These are phyloP conservation scores for Sebastes variabilis DNA, from an alignment of 2,797 vertebrate genomes.

Conservation along the genomic window DNA sequence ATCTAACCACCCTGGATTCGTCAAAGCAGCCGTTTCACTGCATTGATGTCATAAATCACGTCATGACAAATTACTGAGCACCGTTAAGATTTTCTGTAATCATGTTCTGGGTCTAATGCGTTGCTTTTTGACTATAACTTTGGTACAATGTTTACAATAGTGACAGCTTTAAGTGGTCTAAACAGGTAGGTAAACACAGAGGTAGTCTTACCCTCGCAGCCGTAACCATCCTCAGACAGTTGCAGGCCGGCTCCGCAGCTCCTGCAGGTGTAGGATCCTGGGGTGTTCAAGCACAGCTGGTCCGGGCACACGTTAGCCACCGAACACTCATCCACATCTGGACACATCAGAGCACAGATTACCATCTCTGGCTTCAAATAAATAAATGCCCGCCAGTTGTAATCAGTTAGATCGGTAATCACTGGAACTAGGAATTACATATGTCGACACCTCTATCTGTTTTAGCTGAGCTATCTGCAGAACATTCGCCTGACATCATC, in stretches of 20 bases:
- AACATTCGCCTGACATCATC: conserved; percentile 66
- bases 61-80: conserved; percentile 57
- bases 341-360: conserved; percentile 63
- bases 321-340: conserved; percentile 82
- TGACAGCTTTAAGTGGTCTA: neutral
- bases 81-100: conserved; percentile 57
- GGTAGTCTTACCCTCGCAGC: conserved; percentile 67
- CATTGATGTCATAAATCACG: conserved; percentile 76
- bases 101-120: conserved; percentile 7
- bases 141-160: neutral
- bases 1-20: conserved; percentile 59
- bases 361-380: conserved; percentile 63
- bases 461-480: conserved; percentile 46
- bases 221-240: conserved; percentile 52
- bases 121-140: neutral
- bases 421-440: conserved; percentile 42
- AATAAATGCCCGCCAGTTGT: conserved; percentile 56
- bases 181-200: conserved; percentile 1
- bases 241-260: conserved; percentile 67
- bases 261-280: conserved; percentile 75
- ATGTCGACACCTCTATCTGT: conserved; percentile 60
- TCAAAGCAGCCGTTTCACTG: conserved; percentile 53
- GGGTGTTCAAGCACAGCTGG: conserved; percentile 75
- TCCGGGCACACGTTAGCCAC: conserved; percentile 66
- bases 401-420: conserved; percentile 63